Evolutionary conservation across 2,888 invertebrate species (phyloP).

Genomic region (Platycnemis pennipes): DNA sequence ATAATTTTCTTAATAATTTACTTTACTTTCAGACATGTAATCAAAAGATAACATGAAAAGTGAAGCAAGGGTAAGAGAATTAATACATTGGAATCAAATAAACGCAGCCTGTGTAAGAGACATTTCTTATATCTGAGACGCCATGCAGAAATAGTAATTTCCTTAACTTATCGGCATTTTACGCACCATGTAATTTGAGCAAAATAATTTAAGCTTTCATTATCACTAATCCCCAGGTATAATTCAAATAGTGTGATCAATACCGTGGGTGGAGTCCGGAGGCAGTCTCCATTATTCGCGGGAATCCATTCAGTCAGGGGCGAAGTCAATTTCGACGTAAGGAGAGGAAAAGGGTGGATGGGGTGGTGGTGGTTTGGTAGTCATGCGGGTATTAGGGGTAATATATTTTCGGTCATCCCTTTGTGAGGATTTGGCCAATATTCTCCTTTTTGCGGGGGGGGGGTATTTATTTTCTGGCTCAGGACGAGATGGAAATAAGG

Average conservation of each 20-base stretch:
- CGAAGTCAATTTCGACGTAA: conserved; percentile 30
- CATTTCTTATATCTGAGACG: too few relatives aligned
- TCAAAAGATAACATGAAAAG: too few relatives aligned
- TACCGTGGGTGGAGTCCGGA: background rate
- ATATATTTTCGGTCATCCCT: conserved; percentile 58
- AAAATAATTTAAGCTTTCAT: background rate
- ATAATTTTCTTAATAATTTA: too few relatives aligned
- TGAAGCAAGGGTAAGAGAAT: too few relatives aligned
- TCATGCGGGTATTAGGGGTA: conserved; percentile 42
- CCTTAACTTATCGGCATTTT: too few relatives aligned
- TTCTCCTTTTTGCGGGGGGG: conserved; percentile 35
- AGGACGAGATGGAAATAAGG: conserved; percentile 4
- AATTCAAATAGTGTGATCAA: background rate
- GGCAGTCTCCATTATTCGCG: background rate
- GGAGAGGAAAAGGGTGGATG: background rate
- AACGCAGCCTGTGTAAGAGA: too few relatives aligned
- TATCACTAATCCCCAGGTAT: background rate
- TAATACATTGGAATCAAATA: too few relatives aligned
- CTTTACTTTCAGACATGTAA: too few relatives aligned
- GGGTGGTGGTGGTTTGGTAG: background rate
- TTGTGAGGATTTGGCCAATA: conserved; percentile 51
- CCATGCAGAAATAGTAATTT: too few relatives aligned
- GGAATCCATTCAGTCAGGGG: background rate
- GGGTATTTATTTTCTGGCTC: background rate
- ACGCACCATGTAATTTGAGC: too few relatives aligned